These are phyloP conservation scores for Microcebus lehilahytsara DNA, from an alignment of 2,113 vertebrate genomes.

Conservation along the genomic window DNA sequence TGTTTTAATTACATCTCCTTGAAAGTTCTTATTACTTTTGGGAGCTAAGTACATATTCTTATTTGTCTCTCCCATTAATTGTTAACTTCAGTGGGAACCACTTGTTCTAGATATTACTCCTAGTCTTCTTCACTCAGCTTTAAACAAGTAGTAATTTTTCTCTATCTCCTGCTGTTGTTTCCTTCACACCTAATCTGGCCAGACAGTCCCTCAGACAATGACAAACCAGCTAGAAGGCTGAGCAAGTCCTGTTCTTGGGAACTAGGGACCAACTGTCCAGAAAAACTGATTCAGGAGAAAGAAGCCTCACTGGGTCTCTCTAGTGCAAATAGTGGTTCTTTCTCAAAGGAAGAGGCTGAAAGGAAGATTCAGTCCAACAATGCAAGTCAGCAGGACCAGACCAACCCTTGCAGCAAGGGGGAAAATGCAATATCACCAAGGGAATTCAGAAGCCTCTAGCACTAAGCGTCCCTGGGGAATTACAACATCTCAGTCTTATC, in stretches of 20 bases:
- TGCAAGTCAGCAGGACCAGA: not conserved
- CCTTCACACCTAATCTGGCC: not conserved
- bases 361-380: no score
- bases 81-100: not conserved
- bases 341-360: not conserved
- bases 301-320: not conserved
- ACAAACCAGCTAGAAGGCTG: not conserved
- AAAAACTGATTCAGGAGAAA: not conserved
- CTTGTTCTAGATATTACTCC: no score
- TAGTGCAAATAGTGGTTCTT: not conserved
- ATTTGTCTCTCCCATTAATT: not conserved
- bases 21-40: not conserved
- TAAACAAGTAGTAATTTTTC: not conserved
- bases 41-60: not conserved
- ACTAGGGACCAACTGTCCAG: not conserved
- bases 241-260: not conserved
- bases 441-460: not conserved
- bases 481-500: not conserved
- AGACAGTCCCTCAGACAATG: not conserved
- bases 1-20: not conserved
- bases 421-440: fast-evolving
- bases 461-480: not conserved
- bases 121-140: not conserved
- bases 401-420: not conserved
- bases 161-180: not conserved